Conservation (phyloP, 2,797 vertebrate genomes). For the Neostethus bicornis region DNA sequence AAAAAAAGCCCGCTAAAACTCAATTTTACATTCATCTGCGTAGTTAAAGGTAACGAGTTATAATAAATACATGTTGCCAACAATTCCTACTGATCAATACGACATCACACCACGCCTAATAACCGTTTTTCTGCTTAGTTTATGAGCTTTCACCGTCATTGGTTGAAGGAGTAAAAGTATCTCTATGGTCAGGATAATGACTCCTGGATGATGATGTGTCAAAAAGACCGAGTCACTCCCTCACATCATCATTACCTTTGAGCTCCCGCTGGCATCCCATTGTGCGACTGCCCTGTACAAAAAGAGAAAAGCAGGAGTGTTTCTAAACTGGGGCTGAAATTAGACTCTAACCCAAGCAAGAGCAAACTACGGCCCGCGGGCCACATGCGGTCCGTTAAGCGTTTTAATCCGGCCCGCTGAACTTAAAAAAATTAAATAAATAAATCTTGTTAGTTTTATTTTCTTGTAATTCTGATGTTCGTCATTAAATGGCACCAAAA, state of each 20-base stretch:
- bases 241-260: constrained; percentile 30
- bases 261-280: constrained; percentile 10
- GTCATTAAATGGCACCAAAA: too few species aligned
- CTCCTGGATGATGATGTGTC: constrained; percentile 22
- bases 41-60: constrained; percentile 11
- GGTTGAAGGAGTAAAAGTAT: constrained; percentile 12
- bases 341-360: constrained; percentile 10
- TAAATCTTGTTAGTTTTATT: too few species aligned
- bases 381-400: too few species aligned
- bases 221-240: constrained; percentile 5
- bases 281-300: constrained; percentile 21
- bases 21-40: constrained; percentile 19
- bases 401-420: too few species aligned
- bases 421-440: too few species aligned
- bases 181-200: constrained; percentile 12
- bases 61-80: background rate
- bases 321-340: constrained; percentile 33
- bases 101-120: background rate
- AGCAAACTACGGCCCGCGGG: too few species aligned
- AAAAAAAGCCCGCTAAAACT: constrained; percentile 4
- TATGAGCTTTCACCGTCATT: constrained; percentile 33
- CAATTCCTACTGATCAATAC: constrained; percentile 20
- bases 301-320: constrained; percentile 25
- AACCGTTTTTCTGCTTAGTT: constrained; percentile 19
- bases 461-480: too few species aligned